phyloP scores from a whole-genome alignment of 2,797 vertebrate genomes.

The Thalassophryne amazonica region DNA sequence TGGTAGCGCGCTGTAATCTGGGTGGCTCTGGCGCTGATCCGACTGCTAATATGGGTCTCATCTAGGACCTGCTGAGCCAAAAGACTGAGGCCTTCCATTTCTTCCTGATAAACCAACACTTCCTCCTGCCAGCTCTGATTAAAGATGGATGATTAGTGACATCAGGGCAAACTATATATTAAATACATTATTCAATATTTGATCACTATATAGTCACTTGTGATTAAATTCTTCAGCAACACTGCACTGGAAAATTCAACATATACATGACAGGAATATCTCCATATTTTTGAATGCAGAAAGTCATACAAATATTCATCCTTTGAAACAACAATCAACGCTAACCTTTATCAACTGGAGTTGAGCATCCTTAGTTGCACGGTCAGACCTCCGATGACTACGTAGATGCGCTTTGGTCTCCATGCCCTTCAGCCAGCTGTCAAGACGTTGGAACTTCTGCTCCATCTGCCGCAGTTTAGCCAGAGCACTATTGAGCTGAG shows the following conservation, averaged over 20 bases:
- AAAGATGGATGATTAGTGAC: not conserved
- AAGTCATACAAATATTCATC: too few relatives aligned
- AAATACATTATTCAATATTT: too few relatives aligned
- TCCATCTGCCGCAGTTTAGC: slow-evolving; percentile 88
- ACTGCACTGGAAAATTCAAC: too few relatives aligned
- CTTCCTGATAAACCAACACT: slow-evolving; percentile 85
- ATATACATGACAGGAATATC: too few relatives aligned
- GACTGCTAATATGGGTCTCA: slow-evolving; percentile 84
- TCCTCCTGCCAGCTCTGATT: slow-evolving; percentile 91
- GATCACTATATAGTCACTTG: too few relatives aligned
- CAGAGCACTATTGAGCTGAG: slow-evolving; percentile 82
- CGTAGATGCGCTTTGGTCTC: slow-evolving; percentile 85
- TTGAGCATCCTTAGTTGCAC: slow-evolving; percentile 86
- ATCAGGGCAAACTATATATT: too few relatives aligned
- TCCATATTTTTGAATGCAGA: too few relatives aligned
- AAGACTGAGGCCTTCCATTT: slow-evolving; percentile 89
- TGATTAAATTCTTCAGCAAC: too few relatives aligned
- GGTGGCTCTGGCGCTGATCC: slow-evolving; percentile 85
- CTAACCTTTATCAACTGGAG: slow-evolving; percentile 89
- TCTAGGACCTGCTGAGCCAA: slow-evolving; percentile 93
- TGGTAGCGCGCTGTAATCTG: slow-evolving; percentile 92
- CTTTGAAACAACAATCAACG: too few relatives aligned
- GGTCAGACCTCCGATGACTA: slow-evolving; percentile 78
- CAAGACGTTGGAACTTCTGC: slow-evolving; percentile 86
- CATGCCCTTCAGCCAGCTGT: slow-evolving; percentile 88